These are phyloP conservation scores for Fukomys damarensis DNA, from an alignment of 2,113 vertebrate species.

Conservation along the genomic window DNA sequence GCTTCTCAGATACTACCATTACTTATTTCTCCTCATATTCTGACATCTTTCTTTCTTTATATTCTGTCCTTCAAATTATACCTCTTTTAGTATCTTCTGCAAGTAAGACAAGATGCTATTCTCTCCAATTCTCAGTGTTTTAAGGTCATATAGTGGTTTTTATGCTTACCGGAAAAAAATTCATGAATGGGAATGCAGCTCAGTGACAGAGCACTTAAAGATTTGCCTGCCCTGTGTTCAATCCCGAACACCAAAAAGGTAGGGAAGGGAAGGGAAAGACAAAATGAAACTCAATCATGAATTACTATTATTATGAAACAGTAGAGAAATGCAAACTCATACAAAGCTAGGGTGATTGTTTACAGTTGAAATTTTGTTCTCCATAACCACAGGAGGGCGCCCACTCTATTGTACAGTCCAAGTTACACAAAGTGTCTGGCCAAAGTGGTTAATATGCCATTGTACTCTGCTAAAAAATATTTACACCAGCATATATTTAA, in stretches of 20 bases:
- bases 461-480: constrained; percentile 35
- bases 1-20: background rate
- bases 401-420: background rate
- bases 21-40: background rate
- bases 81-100: background rate
- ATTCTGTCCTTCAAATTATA: background rate
- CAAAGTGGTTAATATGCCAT: constrained; percentile 15
- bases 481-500: constrained; percentile 41
- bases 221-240: background rate
- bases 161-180: background rate
- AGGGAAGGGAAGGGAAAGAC: background rate
- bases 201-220: background rate
- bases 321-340: background rate
- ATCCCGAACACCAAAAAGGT: background rate
- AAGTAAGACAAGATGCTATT: background rate
- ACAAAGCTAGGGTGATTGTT: background rate
- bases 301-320: background rate
- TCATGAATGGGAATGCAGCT: background rate
- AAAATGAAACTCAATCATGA: background rate
- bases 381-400: constrained; percentile 75
- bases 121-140: background rate
- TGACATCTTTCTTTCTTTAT: background rate
- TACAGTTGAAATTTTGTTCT: background rate
- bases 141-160: background rate
- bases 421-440: background rate